Evolutionary conservation across 2,113 vertebrate genomes (phyloP), one percentile per base, ranked within the genome.

Genomic region (Tursiops truncatus): DNA sequence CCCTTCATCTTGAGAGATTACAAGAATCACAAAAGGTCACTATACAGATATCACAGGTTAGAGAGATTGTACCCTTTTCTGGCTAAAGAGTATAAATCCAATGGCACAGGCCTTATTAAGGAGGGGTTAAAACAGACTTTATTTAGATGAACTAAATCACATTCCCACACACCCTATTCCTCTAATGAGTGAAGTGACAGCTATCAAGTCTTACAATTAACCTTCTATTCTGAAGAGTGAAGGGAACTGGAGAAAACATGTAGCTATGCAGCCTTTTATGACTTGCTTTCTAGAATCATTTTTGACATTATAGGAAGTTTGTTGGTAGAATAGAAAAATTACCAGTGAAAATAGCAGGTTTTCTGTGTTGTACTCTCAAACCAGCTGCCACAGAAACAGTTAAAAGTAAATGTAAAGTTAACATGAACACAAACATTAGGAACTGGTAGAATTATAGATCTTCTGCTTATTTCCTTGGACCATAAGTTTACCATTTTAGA

Each of bases 11-110:
- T 98, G 95, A 98, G 98, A 97, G 98, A 98, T 97, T 97, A 98
- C 97, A 98, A 97, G 98, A 98, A 97, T 98, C 98, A 98, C 96
- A 98, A 98, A 98, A 97, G 97, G 97, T 98, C 96, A 98, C 94
- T 98, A 98, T 95, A 97, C 97, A 97, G 98, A 98, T 97, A 96
- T 95, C 91, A 92, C 84, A 94, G 96, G 87, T 97, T 84, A 89
- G 56, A 97, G 67, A 92, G 76, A 58, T 89, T 79, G 86, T 97
- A n/a, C 89, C 77, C 93, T 97, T 98, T 98, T 96, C 89, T 93
- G 88, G 85, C 97, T 98, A 94, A 98, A 92, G 82, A 97, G 33
- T 84, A 71, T 58, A 92, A 95, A 85, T 80, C 7, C n/a, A 50
- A 11, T 94, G 89, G 50, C 97, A 82, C 82, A 85, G 90, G 67